Evolutionary conservation across 92 coral and sea anemone species (phyloP).

Genomic region (Anthopleura xanthogrammica): DNA sequence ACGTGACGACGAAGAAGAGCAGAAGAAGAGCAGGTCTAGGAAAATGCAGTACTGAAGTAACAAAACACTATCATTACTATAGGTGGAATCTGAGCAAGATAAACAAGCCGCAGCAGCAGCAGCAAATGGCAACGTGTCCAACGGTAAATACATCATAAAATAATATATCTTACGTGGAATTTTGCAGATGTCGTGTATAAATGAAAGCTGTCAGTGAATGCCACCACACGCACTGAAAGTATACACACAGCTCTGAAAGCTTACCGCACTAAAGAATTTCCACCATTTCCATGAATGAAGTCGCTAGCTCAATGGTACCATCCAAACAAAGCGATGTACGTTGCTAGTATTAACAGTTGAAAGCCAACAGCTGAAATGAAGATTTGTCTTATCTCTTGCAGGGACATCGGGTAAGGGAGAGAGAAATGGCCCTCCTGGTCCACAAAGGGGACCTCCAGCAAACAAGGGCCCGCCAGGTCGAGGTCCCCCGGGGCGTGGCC

Average conservation of each 20-base stretch:
- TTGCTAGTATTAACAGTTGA: no score
- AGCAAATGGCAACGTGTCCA: conserved; percentile 11
- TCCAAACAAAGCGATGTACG: no score
- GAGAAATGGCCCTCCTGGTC: not conserved
- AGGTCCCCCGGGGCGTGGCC: conserved; percentile 28
- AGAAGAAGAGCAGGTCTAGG: no score
- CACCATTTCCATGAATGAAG: no score
- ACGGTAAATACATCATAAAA: conserved; percentile 1
- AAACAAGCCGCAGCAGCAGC: conserved; percentile 15
- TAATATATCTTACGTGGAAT: no score
- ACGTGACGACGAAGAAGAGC: no score
- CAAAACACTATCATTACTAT: not conserved
- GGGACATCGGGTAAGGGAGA: not conserved
- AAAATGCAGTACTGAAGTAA: not conserved
- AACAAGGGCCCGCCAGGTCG: conserved; percentile 20
- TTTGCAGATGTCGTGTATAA: no score
- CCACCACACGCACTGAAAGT: no score
- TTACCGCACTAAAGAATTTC: no score
- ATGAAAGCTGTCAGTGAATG: no score
- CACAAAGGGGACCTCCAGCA: not conserved
- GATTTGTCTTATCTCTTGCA: not conserved
- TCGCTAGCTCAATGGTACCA: no score
- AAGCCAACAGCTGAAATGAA: not conserved
- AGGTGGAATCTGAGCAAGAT: conserved; percentile 28
- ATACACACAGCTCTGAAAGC: no score